Percentiles rank a stretch among this genome's conserved stretches.
Evolutionary conservation across 2,797 vertebrate species (phyloP).

Genomic region (Borostomias antarcticus): DNA sequence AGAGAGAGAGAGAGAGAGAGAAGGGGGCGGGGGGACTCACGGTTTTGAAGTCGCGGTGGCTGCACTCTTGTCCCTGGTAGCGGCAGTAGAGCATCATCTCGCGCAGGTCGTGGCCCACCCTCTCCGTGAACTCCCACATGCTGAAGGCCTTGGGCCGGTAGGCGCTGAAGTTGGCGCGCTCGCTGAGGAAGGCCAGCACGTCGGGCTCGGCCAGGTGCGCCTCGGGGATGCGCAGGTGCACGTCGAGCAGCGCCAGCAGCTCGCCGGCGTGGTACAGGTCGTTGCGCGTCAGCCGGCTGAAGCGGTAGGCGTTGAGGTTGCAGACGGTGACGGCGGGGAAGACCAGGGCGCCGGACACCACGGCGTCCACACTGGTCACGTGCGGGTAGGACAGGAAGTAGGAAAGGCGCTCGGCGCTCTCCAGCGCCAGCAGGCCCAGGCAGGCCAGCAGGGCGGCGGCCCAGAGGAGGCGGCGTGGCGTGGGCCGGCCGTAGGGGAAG

Average conservation of each 20-base stretch:
- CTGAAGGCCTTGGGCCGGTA: constrained; percentile 93
- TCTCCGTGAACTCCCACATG: constrained; percentile 95
- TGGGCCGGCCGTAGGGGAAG: constrained; percentile 88
- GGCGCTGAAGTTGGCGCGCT: constrained; percentile 92
- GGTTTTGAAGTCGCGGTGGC: constrained; percentile 91
- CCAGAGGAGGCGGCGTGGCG: constrained; percentile 89
- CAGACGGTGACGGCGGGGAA: constrained; percentile 96
- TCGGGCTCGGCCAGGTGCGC: constrained; percentile 90
- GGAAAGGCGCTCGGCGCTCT: constrained; percentile 89
- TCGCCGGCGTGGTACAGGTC: constrained; percentile 97
- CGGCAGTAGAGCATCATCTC: constrained; percentile 99
- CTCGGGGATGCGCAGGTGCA: constrained; percentile 90
- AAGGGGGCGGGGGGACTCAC: constrained; percentile 78
- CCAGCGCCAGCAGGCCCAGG: constrained; percentile 87
- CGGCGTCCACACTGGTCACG: constrained; percentile 92
- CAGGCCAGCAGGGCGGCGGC: constrained; percentile 89
- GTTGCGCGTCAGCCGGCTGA: constrained; percentile 90
- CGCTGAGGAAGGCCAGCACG: constrained; percentile 84
- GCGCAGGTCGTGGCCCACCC: constrained; percentile 93
- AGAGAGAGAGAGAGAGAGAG: background rate
- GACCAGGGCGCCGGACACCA: constrained; percentile 89
- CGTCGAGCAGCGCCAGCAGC: constrained; percentile 91
- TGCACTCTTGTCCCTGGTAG: constrained; percentile 94
- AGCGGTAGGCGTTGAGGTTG: constrained; percentile 94
- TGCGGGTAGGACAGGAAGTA: constrained; percentile 97